Evolutionary conservation across 2,797 vertebrate genomes (phyloP).

Genomic region (Hydrocynus forskahlii): DNA sequence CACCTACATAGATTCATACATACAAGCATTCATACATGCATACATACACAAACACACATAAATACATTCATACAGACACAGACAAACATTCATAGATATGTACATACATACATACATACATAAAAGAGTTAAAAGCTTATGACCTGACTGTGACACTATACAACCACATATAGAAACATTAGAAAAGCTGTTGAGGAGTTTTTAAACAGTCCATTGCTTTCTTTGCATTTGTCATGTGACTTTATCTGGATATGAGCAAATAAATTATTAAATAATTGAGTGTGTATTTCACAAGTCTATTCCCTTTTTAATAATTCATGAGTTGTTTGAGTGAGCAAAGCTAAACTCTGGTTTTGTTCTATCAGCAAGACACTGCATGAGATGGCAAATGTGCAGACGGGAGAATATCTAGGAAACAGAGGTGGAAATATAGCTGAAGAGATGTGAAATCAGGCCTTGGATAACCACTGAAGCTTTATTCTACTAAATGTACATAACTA

Average conservation of each 20-base stretch:
- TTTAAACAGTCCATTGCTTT: not conserved
- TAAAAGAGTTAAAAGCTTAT: too few relatives aligned
- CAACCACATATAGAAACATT: too few relatives aligned
- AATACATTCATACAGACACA: too few relatives aligned
- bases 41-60: too few relatives aligned
- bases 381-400: not conserved
- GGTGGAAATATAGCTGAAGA: conserved; percentile 8
- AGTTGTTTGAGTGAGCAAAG: not conserved
- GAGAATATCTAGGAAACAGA: conserved; percentile 6
- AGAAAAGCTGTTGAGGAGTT: not conserved
- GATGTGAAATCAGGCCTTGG: conserved; percentile 68
- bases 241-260: not conserved
- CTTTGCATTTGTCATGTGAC: not conserved
- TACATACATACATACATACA: too few relatives aligned
- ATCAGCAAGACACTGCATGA: not conserved
- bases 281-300: not conserved
- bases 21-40: too few relatives aligned
- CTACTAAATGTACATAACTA: conserved; percentile 60
- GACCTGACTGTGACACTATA: too few relatives aligned
- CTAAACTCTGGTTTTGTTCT: not conserved
- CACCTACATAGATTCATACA: too few relatives aligned
- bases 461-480: conserved; percentile 72
- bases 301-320: not conserved
- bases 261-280: conserved; percentile 3
- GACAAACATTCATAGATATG: too few relatives aligned